These are phyloP conservation scores for Drosophila virilis DNA, from an alignment of 1,140 invertebrate species.

Conservation along the genomic window DNA sequence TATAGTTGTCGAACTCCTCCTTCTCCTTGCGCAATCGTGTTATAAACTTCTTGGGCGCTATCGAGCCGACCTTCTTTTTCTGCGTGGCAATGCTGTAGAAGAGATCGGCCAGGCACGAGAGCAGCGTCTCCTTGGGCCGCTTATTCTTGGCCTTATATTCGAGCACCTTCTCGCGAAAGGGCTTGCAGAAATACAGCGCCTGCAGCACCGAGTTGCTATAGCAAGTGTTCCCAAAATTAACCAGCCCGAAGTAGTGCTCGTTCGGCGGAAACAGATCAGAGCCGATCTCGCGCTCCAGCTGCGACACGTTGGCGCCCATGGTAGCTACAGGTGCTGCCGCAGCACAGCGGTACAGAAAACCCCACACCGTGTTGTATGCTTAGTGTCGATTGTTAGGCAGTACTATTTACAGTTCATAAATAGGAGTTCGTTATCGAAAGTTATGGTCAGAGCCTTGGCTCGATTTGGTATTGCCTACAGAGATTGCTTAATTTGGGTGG, in stretches of 20 bases:
- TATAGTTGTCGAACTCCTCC: conserved; percentile 99
- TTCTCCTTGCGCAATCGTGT: conserved; percentile 99
- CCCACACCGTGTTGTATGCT: conserved; percentile 70
- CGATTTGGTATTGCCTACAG: conserved; percentile 50
- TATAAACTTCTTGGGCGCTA: conserved; percentile 99
- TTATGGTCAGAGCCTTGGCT: conserved; percentile 40
- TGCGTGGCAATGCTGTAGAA: conserved; percentile 99
- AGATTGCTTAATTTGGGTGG: conserved; percentile 53
- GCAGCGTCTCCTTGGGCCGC: conserved; percentile 97
- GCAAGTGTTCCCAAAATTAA: conserved; percentile 99
- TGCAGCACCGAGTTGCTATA: conserved; percentile 99
- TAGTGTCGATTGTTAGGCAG: conserved; percentile 28
- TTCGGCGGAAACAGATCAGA: conserved; percentile 98
- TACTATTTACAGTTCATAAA: background rate
- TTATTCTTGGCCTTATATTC: conserved; percentile 99
- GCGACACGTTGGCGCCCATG: conserved; percentile 98
- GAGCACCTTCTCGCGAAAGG: conserved; percentile 98
- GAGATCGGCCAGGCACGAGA: conserved; percentile 98
- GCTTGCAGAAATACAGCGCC: conserved; percentile 99
- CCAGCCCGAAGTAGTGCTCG: conserved; percentile 99
- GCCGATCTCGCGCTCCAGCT: conserved; percentile 98
- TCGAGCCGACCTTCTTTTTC: conserved; percentile 99
- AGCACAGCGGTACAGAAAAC: conserved; percentile 77
- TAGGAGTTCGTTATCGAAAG: conserved; percentile 8
- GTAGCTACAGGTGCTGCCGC: conserved; percentile 72